Base-by-base conservation (phyloP, 1,140 invertebrate genomes). In the Drosophila pallidifrons region DNA sequence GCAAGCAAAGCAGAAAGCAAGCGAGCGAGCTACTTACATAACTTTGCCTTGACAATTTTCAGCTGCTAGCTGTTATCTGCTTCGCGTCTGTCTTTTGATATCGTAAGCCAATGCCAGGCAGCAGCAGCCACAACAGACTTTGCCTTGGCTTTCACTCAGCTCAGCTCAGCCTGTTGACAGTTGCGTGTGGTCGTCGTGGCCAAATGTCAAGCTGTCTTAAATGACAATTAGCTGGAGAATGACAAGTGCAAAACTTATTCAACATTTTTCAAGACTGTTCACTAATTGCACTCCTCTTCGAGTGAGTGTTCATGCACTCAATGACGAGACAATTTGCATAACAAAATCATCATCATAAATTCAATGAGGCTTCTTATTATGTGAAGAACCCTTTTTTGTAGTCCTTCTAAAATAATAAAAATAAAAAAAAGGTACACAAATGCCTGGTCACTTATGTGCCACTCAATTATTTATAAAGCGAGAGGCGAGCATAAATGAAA, bases 361-460 rank as follows among this genome's bases (percentile, higher is more conserved):
- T 83, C 80, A 87, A 88, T 83, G 83, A 87, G 68, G 68, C 77
- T 78, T 69, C 82, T 85, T 82, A 74, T 81, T 82, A 70, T 77
- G 76, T 75, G 64, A 65, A 68, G 20, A 25, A 25, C 20, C 20
- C 46, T 46, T 51, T 72, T 60, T 57, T 47, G 49, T 38, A 10
- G 63, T 51, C 57, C 68, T 67, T 74, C 6, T 47, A 16, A 16
- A 13, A 55, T 35, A 78, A 38, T 38, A 38, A 38, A 38, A 38
- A 38, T 38, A 38, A 38, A 38, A 78, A 82, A 81, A 82, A 54
- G 60, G 52, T 65, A 28, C 49, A 49, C 58, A 75, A 88, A 80
- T 46, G 76, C 70, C 10, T 38, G 63, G 63, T 77, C 80, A 83
- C 73, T 88, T 87, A 80, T 69, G 80, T 64, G 47, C 25, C 46